Conservation (phyloP, 2,888 invertebrate species). For the Melinaea marsaeus region DNA sequence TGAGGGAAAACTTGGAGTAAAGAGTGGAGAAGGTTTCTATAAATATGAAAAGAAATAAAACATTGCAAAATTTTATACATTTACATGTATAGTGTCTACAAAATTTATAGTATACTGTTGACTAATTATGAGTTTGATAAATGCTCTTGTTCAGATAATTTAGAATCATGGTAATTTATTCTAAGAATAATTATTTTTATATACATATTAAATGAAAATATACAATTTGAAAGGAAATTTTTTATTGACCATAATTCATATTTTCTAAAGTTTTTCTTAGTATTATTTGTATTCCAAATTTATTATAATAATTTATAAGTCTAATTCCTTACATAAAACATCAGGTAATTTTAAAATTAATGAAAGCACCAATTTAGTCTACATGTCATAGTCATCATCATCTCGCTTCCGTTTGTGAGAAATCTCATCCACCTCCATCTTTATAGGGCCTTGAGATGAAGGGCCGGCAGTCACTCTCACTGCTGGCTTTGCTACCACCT, state of each 20-base stretch:
- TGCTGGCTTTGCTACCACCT: constrained; percentile 71
- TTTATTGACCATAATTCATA: no score
- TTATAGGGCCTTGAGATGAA: constrained; percentile 61
- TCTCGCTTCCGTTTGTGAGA: constrained; percentile 81
- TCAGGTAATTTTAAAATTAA: no score
- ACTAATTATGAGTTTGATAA: not conserved
- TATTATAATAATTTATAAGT: no score
- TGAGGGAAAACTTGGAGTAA: constrained; percentile 89
- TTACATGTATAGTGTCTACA: not conserved
- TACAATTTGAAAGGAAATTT: no score
- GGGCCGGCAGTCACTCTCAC: constrained; percentile 65
- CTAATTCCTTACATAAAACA: no score
- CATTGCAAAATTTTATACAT: not conserved
- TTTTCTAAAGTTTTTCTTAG: no score
- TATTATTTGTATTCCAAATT: no score
- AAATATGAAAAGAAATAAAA: constrained; percentile 76
- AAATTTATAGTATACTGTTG: not conserved
- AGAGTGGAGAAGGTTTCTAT: constrained; percentile 91
- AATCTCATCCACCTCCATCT: constrained; percentile 79
- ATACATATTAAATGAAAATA: not conserved
- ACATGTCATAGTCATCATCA: constrained; percentile 79
- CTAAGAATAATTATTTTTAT: not conserved
- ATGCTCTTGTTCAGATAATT: not conserved
- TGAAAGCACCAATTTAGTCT: constrained; percentile 18
- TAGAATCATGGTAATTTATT: not conserved